Percentiles rank a stretch among this genome's conserved stretches.
Conservation (phyloP, 2,113 vertebrate genomes). For the Scopus umbretta region DNA sequence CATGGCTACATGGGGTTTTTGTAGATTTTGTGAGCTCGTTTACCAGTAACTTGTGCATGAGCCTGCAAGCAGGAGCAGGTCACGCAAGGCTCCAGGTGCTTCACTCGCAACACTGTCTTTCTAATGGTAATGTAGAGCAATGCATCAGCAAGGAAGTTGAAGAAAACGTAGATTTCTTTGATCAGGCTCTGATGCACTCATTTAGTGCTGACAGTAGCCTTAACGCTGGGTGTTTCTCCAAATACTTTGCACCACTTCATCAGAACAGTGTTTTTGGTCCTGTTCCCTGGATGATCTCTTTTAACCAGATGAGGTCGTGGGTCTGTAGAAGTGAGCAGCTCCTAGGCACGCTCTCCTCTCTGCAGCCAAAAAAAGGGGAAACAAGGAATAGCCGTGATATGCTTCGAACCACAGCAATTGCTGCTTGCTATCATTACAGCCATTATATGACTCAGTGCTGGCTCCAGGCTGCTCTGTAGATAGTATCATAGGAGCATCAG, state of each 20-base stretch:
- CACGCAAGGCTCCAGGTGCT: neutral
- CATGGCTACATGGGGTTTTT: neutral
- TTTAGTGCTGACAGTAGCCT: neutral
- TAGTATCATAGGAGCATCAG: neutral
- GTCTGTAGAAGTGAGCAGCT: neutral
- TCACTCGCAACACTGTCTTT: neutral
- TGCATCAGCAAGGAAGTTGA: neutral
- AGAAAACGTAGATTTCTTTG: neutral
- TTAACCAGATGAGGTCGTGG: neutral
- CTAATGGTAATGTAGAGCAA: neutral
- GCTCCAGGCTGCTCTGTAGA: neutral
- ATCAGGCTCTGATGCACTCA: neutral
- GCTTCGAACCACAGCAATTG: neutral
- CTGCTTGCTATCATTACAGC: neutral
- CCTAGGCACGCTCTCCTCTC: neutral
- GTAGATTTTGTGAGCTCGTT: neutral
- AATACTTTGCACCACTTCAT: neutral
- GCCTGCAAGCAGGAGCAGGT: neutral
- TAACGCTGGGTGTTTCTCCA: neutral
- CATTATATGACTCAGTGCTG: neutral
- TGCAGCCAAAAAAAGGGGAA: fast-evolving
- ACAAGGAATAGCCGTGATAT: neutral
- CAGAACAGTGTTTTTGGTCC: neutral
- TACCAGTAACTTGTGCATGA: neutral
- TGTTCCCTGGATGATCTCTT: neutral